Evolutionary conservation across 2,113 vertebrate species (phyloP), one percentile per base, ranked within the genome.

Genomic region (Thunnus maccoyii): DNA sequence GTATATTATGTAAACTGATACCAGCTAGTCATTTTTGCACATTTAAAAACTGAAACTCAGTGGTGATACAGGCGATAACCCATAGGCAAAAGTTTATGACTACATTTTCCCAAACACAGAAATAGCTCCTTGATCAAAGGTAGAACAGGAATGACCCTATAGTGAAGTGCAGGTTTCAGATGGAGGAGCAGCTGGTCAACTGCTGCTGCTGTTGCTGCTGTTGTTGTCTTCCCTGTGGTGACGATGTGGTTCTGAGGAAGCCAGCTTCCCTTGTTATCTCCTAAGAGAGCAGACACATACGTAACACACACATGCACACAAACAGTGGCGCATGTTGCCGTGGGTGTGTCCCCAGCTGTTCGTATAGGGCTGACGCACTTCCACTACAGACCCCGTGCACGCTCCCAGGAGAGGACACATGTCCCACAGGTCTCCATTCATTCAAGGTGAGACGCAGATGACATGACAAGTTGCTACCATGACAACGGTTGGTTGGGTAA

Each of bases 401-500:
- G 17, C 61, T 83, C 64, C 67, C 71, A 54, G 66, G 76, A 72
- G 76, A 87, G 76, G 77, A 73, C 75, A 66, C 83, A 71, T 72
- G 72, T 93, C 89, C 86, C 76, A 22, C 86, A 92, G 90, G 88
- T 90, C 86, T 92, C 70, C 88, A 92, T 92, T 94, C 85, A 93
- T 84, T 89, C 92, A 95, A 95, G 93, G 92, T 94, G 89, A 94
- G 90, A 91, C 56, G 60, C 83, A 83, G 90, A 89, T 89, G 85
- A 94, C 90, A 88, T 89, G 86, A 93, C 88, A 91, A 88, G 87
- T 74, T 60, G 93, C 91, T 95, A 66, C 94, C 91, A 94, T 95
- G 94, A 91, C 92, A 95, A 94, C 94, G 54, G 85, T n/a, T 71
- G 78, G 87, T 84, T 74, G 86, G 89, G 89, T 87, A 86, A 81